Evolutionary conservation across 1,140 invertebrate genomes (phyloP), one percentile per base, ranked within the genome.

Genomic region (Euura lappo): DNA sequence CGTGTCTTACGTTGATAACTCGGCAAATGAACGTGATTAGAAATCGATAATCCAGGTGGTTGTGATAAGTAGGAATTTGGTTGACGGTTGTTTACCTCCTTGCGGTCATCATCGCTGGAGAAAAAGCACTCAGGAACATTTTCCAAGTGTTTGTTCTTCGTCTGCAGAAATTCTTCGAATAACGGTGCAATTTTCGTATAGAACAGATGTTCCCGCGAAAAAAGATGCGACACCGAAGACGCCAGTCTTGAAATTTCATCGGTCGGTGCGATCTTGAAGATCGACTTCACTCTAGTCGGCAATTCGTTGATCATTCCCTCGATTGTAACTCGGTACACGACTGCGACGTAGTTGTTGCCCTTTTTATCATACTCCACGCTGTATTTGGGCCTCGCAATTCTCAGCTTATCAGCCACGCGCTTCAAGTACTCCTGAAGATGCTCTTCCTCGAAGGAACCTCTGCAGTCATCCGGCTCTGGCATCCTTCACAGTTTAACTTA

Each of bases 271-370:
- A 83, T 68, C 74, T 85, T 86, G 1, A 86, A 44, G 13, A 85
- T 80, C 45, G 79, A 71, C 7, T 77, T 75, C 4, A 74, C 43
- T 69, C n/a, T 8, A 70, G 11, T 11, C 51, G 45, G 10, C 28
- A 44, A 0, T 73, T 46, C 6, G 64, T 73, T 51, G n/a, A 51
- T 7, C 64, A 43, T 43, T 66, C 45, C 65, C 28, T 69, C 46
- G 2, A 79, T 42, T 11, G 45, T 72, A 7, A 85, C 76, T 3
- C 85, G 80, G 74, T 81, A 82, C 0, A 87, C 74, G 2, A 85
- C 78, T 43, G 84, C 85, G 51, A 85, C 65, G 44, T 86, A 87
- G 68, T 87, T 86, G 60, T 87, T 83, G 6, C 86, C 86, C 69
- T 84, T 84, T 11, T 4, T 0, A 28, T 1, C 28, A 28, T 28